Base-by-base conservation (phyloP, 64 coral and sea anemone genomes). In the Cladopsammia gracilis region DNA sequence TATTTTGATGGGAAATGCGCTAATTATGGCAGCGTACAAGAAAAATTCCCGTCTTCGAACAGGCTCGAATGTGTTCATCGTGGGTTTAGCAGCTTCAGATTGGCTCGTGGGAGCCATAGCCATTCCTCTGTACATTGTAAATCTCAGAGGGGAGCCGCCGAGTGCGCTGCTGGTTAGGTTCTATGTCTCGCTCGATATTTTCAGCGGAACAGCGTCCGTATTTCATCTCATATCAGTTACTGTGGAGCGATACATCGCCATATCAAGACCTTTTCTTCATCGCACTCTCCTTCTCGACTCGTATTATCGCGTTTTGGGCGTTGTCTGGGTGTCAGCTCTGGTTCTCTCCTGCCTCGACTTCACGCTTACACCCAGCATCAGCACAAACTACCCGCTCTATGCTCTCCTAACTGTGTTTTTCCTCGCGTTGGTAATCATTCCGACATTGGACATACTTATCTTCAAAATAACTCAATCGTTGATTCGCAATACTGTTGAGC, bases 211-310 rank as follows among this genome's bases (percentile, higher is more conserved):
- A 11, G 96, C 96, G 19, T 98, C 92, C 0, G 94, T 92, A 12
- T 87, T 98, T 22, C 92, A 94, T 49, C 72, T 98, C 26, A 80
- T 93, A 20, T 93, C 81, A 13, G 93, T 98, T 22, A 94, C 92
- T 56, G 77, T 94, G 48, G 96, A 98, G 23, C 82, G 92, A 4
- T 97, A 86, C 14, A 67, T 98, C 20, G 96, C 96, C 13, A 75
- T 98, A 24, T 66, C 88, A 14, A 98, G 61, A 46, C 96, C 96
- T 42, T 86, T 94, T 25, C 77, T 82, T 14, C 90, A 98, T 49
- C 62, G 70, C 46, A 72, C 92, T 15, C 76, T 98, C 19, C 25
- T 48, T 14, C 47, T 78, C 25, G 64, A 70, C 10, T 57, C 86
- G 4, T 98, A 94, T 67, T 83, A 67, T 62, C 3, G 44, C 6